phyloP scores from a whole-genome alignment of 2,888 invertebrate species.

The Tricholauxania praeusta region DNA sequence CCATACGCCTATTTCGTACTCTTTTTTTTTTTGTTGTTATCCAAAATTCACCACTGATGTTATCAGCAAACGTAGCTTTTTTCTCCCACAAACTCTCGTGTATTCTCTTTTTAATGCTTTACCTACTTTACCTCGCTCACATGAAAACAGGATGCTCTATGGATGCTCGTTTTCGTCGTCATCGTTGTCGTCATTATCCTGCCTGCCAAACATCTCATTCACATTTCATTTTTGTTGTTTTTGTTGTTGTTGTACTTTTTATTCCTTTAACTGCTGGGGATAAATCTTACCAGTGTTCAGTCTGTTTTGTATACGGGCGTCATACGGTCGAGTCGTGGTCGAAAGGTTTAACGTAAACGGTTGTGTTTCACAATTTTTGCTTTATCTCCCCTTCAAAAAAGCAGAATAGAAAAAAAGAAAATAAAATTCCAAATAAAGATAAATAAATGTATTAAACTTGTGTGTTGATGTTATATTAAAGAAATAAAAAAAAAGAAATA shows the following conservation, averaged over 20 bases:
- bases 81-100: no score
- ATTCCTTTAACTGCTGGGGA: constrained; percentile 54
- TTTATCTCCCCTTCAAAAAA: neutral
- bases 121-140: no score
- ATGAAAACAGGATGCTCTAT: neutral
- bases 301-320: constrained; percentile 68
- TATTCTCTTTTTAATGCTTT: no score
- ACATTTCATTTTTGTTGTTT: neutral
- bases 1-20: no score
- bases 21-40: no score
- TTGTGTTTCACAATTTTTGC: no score
- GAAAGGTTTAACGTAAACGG: neutral
- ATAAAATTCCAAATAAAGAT: neutral
- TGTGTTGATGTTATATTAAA: neutral
- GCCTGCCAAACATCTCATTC: neutral
- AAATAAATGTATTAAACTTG: neutral
- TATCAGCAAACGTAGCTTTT: no score
- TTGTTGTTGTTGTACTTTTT: constrained; percentile 4
- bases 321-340: constrained; percentile 63
- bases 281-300: constrained; percentile 62
- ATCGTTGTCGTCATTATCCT: neutral
- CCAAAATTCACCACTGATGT: no score
- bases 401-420: neutral
- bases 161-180: neutral
- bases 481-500: neutral